phyloP scores from a whole-genome alignment of 2,888 invertebrate species.

The Polyommatus icarus region DNA sequence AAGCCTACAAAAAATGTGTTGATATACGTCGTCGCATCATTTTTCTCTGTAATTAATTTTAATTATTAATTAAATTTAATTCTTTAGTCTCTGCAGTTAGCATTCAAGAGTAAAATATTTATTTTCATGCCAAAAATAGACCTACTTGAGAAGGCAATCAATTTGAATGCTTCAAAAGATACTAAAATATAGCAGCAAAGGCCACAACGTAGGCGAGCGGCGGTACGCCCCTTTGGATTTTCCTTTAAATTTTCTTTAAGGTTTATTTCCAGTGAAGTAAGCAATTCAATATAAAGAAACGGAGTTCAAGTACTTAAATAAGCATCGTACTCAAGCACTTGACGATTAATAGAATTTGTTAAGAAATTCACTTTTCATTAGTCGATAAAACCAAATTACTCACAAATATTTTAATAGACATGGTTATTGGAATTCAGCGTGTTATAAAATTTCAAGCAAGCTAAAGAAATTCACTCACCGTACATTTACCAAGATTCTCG shows the following conservation, averaged over 20 bases:
- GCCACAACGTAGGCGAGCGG: neutral
- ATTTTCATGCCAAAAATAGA: neutral
- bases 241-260: slow-evolving; percentile 3
- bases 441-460: too few species aligned
- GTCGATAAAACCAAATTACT: neutral
- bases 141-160: neutral
- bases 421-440: too few species aligned
- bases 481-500: too few species aligned
- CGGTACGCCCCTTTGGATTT: neutral
- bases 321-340: neutral
- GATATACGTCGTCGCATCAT: too few species aligned
- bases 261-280: slow-evolving; percentile 11
- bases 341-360: neutral
- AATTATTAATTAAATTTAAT: too few species aligned
- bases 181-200: neutral
- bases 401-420: too few species aligned
- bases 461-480: too few species aligned
- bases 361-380: neutral
- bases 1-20: too few species aligned
- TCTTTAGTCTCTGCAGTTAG: neutral
- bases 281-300: slow-evolving; percentile 21
- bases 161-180: slow-evolving; percentile 11
- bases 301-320: neutral
- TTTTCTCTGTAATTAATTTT: too few species aligned
- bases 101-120: neutral